These are phyloP conservation scores for Limonius californicus DNA, from an alignment of 1,140 invertebrate genomes.

Conservation along the genomic window DNA sequence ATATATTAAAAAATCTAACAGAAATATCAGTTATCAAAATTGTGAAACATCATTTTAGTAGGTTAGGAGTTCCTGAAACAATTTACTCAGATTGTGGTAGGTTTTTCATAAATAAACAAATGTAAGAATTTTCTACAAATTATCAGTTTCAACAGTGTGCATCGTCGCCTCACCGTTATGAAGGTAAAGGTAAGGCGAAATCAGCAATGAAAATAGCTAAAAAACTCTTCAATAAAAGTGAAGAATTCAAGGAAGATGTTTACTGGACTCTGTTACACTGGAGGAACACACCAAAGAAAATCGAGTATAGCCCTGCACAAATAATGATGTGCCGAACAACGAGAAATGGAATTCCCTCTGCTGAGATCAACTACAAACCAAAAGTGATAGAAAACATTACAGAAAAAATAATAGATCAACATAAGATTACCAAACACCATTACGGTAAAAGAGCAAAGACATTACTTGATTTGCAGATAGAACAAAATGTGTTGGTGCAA, in stretches of 20 bases:
- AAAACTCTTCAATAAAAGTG: slow-evolving; percentile 29
- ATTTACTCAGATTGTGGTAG: too few relatives aligned
- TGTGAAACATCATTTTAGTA: too few relatives aligned
- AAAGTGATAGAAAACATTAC: slow-evolving; percentile 2
- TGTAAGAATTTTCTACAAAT: too few relatives aligned
- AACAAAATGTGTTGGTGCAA: background rate
- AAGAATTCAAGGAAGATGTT: slow-evolving; percentile 35
- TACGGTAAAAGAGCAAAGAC: background rate
- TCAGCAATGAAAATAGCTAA: slow-evolving; percentile 36
- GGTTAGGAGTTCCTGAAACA: too few relatives aligned
- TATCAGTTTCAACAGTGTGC: slow-evolving; percentile 27
- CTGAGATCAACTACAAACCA: background rate
- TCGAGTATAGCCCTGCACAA: background rate
- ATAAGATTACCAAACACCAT: background rate
- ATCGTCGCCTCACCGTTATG: slow-evolving; percentile 32
- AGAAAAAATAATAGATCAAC: background rate
- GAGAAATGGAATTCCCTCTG: slow-evolving; percentile 8
- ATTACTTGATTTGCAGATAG: background rate
- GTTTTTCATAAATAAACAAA: too few relatives aligned
- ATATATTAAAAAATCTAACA: too few relatives aligned
- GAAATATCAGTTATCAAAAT: too few relatives aligned
- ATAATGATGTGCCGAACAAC: slow-evolving; percentile 4
- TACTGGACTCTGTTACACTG: slow-evolving; percentile 11
- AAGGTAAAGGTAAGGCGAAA: slow-evolving; percentile 34
- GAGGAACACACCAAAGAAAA: slow-evolving; percentile 22